These are phyloP conservation scores for Formica aserva DNA, from an alignment of 2,888 invertebrate species.

Conservation along the genomic window DNA sequence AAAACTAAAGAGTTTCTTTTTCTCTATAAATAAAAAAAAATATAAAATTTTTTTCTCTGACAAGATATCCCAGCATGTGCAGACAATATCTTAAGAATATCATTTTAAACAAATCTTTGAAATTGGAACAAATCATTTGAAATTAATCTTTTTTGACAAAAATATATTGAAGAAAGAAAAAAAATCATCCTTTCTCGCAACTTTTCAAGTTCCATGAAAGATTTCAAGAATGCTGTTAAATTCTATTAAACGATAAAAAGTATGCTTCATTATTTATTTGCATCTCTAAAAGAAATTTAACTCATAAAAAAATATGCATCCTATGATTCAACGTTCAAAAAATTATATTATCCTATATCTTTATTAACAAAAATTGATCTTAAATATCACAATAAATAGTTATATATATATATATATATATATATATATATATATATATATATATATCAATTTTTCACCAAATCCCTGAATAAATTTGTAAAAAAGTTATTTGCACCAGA, in stretches of 20 bases:
- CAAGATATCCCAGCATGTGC: not conserved
- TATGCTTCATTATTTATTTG: not conserved
- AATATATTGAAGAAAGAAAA: not conserved
- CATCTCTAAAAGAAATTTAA: not conserved
- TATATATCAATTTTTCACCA: not conserved
- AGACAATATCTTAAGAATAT: not conserved
- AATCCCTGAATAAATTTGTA: not conserved
- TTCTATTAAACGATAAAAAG: not conserved
- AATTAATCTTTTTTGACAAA: not conserved
- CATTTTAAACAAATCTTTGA: slow-evolving; percentile 3
- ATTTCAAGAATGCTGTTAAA: not conserved
- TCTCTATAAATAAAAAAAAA: not conserved
- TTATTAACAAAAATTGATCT: not conserved
- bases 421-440: not conserved
- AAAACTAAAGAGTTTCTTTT: not conserved
- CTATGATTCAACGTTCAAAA: not conserved
- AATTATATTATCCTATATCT: not conserved
- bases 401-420: not conserved
- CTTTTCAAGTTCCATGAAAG: not conserved
- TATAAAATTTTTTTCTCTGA: not conserved
- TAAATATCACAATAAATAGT: not conserved
- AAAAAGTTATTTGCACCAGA: not conserved
- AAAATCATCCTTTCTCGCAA: not conserved
- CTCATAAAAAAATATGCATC: not conserved
- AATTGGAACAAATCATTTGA: not conserved